Percentiles rank a stretch among this genome's conserved stretches.
phyloP scores from a whole-genome alignment of 2,888 invertebrate species.

The Apocheima hispidaria region DNA sequence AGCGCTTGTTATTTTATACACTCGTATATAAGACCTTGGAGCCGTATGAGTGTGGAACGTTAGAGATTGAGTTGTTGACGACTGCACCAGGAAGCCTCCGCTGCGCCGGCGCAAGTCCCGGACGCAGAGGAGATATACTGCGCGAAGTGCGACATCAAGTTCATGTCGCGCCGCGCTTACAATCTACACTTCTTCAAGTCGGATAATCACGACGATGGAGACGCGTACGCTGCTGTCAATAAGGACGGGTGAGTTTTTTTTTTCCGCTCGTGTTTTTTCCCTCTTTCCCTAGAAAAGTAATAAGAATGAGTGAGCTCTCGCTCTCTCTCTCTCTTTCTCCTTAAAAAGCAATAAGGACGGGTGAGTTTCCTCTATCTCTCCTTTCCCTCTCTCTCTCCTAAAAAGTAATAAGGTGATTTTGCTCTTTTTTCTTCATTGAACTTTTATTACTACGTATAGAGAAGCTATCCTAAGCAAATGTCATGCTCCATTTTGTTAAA shows the following conservation, averaged over 20 bases:
- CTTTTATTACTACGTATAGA: too few relatives aligned
- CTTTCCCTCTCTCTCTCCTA: too few relatives aligned
- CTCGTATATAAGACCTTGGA: too few relatives aligned
- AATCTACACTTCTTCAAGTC: slow-evolving; percentile 65
- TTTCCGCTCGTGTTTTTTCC: background rate
- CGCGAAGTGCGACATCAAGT: slow-evolving; percentile 52
- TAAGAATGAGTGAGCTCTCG: too few relatives aligned
- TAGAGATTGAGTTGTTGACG: too few relatives aligned
- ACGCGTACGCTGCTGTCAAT: slow-evolving; percentile 24
- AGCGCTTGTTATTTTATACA: too few relatives aligned
- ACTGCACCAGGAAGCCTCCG: slow-evolving; percentile 33
- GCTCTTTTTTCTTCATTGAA: too few relatives aligned
- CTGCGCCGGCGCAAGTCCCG: slow-evolving; percentile 15
- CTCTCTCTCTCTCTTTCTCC: background rate
- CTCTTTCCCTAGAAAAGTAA: too few relatives aligned
- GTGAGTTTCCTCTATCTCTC: background rate
- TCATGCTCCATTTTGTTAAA: too few relatives aligned
- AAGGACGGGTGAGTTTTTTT: slow-evolving; percentile 17
- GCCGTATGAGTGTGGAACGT: too few relatives aligned
- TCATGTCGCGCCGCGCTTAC: slow-evolving; percentile 49
- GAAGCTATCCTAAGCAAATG: too few relatives aligned
- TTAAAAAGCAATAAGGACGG: slow-evolving; percentile 10
- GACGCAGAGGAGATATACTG: slow-evolving; percentile 47
- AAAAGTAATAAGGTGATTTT: too few relatives aligned
- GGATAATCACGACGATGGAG: slow-evolving; percentile 59